Conservation (phyloP, 2,888 invertebrate species). For the Helicoverpa assulta region DNA sequence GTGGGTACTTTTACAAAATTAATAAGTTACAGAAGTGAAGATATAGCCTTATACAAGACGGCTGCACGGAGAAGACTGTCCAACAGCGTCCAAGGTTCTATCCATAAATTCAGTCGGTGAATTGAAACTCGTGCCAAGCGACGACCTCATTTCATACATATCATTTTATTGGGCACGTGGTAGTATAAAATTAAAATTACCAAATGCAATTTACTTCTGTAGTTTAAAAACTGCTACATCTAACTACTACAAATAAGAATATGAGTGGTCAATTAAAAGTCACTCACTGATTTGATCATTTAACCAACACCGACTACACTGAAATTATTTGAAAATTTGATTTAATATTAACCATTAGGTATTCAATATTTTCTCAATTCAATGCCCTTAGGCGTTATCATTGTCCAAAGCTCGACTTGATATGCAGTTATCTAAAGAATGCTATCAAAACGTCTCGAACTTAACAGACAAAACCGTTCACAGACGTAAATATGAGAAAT, state of each 20-base stretch:
- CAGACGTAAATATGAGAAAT: constrained; percentile 25
- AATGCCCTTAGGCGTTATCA: neutral
- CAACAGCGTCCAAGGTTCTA: constrained; percentile 31
- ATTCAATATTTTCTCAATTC: neutral
- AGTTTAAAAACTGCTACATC: neutral
- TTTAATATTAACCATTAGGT: neutral
- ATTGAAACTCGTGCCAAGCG: constrained; percentile 15
- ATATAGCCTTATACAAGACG: neutral
- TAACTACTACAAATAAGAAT: neutral
- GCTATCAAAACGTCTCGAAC: constrained; percentile 41
- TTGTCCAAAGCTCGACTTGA: constrained; percentile 13
- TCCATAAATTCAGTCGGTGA: constrained; percentile 33
- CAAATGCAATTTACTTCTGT: neutral
- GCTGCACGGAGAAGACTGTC: constrained; percentile 23
- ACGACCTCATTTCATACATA: constrained; percentile 13
- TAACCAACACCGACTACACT: neutral
- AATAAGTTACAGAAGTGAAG: neutral
- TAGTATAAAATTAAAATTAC: constrained; percentile 6
- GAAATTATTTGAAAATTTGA: neutral
- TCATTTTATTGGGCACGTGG: constrained; percentile 14
- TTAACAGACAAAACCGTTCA: constrained; percentile 34
- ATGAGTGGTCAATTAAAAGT: too few relatives aligned
- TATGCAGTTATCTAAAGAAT: constrained; percentile 21
- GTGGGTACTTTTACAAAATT: too few relatives aligned
- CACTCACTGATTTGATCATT: too few relatives aligned